Percentiles rank a stretch among this genome's conserved stretches.
Conservation (phyloP, 2,113 vertebrate genomes). For the Amblyopsis rosae region DNA sequence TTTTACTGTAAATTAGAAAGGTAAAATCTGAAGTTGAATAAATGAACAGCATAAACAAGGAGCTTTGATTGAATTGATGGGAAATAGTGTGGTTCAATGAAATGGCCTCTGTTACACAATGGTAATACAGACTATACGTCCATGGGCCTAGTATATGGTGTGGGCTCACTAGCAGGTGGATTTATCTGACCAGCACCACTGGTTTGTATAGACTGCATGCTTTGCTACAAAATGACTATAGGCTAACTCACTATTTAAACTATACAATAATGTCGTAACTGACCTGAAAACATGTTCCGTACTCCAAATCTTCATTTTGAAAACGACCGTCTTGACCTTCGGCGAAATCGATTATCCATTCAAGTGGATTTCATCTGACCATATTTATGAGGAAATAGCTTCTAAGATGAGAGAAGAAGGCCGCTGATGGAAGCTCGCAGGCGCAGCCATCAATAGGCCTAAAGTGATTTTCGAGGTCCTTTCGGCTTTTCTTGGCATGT, state of each 20-base stretch:
- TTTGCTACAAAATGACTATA: background rate
- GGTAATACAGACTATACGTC: background rate
- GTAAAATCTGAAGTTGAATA: no score
- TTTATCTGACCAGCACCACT: background rate
- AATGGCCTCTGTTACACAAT: no score
- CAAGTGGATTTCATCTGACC: slow-evolving; percentile 25
- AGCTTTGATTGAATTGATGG: no score
- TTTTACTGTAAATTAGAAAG: no score
- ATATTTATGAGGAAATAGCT: slow-evolving; percentile 25
- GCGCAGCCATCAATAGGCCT: slow-evolving; percentile 27
- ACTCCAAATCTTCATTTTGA: slow-evolving; percentile 80
- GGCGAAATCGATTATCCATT: background rate
- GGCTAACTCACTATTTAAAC: no score
- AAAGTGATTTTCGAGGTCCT: slow-evolving; percentile 13
- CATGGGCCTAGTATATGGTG: background rate
- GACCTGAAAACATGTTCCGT: slow-evolving; percentile 82
- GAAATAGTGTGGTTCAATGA: no score
- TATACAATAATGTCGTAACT: slow-evolving; percentile 1
- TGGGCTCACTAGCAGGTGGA: background rate
- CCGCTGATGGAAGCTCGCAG: slow-evolving; percentile 40
- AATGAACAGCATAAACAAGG: no score
- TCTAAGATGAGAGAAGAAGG: slow-evolving; percentile 27
- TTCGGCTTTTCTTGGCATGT: slow-evolving; percentile 3
- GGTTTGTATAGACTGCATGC: background rate
- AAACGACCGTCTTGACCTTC: background rate